phyloP scores from a whole-genome alignment of 1,140 invertebrate species.

The Cotesia vestalis region DNA sequence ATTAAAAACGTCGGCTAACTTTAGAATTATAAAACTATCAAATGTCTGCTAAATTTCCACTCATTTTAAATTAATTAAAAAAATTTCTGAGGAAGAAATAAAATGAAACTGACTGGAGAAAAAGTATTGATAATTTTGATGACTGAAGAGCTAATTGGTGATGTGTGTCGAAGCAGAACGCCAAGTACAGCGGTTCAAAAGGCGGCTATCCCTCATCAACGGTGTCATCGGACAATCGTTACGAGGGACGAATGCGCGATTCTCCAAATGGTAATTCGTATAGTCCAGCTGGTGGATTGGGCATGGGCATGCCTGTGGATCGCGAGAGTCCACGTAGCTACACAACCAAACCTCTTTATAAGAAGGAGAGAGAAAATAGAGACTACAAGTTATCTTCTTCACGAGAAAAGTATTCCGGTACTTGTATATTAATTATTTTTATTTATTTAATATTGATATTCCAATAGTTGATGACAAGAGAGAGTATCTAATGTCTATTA shows the following conservation, averaged over 20 bases:
- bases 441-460: neutral
- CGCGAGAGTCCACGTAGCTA: constrained; percentile 74
- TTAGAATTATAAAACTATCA: too few relatives aligned
- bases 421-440: constrained; percentile 36
- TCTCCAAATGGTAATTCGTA: constrained; percentile 79
- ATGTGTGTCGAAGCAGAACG: constrained; percentile 67
- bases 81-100: too few relatives aligned
- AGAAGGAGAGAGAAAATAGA: constrained; percentile 92
- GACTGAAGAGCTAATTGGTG: too few relatives aligned
- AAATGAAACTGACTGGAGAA: too few relatives aligned
- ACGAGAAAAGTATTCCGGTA: constrained; percentile 86
- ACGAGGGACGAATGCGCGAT: constrained; percentile 73
- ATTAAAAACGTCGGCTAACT: too few relatives aligned
- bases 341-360: constrained; percentile 82
- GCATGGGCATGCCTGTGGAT: constrained; percentile 70
- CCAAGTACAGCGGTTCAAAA: constrained; percentile 79
- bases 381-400: constrained; percentile 81
- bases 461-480: neutral
- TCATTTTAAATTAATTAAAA: too few relatives aligned
- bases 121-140: neutral
- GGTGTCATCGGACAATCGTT: constrained; percentile 65
- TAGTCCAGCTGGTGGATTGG: constrained; percentile 71
- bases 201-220: constrained; percentile 69
- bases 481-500: constrained; percentile 41
- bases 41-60: too few relatives aligned